Base-by-base conservation (phyloP, 2,797 vertebrate species). In the Alectoris magna region DNA sequence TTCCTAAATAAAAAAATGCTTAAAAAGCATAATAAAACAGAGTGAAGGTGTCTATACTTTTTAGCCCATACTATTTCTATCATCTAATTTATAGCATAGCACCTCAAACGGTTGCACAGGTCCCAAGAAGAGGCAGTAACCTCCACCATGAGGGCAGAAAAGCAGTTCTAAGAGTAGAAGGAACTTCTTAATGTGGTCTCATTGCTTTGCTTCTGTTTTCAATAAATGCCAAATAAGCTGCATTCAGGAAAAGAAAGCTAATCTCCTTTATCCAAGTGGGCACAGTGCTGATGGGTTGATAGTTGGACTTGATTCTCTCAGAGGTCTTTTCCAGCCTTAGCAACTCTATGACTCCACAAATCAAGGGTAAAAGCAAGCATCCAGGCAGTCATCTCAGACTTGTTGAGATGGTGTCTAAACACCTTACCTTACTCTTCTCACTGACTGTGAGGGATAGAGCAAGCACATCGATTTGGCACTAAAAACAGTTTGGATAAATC, bases 171-270 rank as follows among this genome's bases (percentile, higher is more conserved):
- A 21, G 38, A 81, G 38, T 2, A 75, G 46, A 90, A 89, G 12
- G 18, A 49, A 73, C 71, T 71, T 78, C 6, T 86, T 44, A 29
- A 41, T 53, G 23, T 41, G 36, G 11, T 5, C 70, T 82, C 74
- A 86, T 13, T 64, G 34, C 49, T 85, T 76, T 84, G 51, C 26
- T 88, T 94, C 87, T 82, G 9, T 85, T 90, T 88, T 48, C 68
- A 73, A n/a, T n/a, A 73, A 73, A 60, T 1, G 3, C 21, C 38
- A 86, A 91, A 88, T 51, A 51, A 84, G n/a, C 21, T 3, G 1
- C 38, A 23, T 81, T 69, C 59, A 63, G 59, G 68, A 94, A 92
- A 81, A 82, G 41, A 34, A 58, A 91, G 10, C 15, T 62, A 58
- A 81, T 15, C 84, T 86, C 80, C n/a, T 66, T 74, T 72, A 88